phyloP scores from a whole-genome alignment of 23 tunicate species.

The Halocynthia roretzi region DNA sequence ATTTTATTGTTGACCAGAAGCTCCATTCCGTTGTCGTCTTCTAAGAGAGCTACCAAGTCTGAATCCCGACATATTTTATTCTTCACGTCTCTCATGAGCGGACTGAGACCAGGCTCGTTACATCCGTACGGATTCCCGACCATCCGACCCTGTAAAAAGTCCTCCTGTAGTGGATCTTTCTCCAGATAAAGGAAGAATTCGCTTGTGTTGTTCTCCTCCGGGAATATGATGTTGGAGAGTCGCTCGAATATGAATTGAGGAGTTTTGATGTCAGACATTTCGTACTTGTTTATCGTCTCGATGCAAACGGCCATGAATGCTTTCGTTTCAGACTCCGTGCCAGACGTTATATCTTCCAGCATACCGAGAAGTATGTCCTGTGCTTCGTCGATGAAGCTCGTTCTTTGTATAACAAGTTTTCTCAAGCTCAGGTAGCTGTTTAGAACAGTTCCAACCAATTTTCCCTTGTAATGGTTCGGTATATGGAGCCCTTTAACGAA shows the following conservation, averaged over 20 bases:
- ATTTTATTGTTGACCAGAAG: constrained; percentile 92
- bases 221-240: constrained; percentile 84
- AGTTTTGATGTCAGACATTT: constrained; percentile 61
- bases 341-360: constrained; percentile 83
- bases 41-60: constrained; percentile 91
- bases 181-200: constrained; percentile 92
- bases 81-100: constrained; percentile 93
- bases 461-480: constrained; percentile 70
- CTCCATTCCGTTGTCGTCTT: constrained; percentile 99
- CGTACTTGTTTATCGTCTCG: constrained; percentile 88
- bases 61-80: constrained; percentile 97
- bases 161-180: constrained; percentile 97
- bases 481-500: constrained; percentile 62
- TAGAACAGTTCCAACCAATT: constrained; percentile 67
- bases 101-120: constrained; percentile 80
- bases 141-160: constrained; percentile 95
- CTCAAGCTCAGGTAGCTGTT: constrained; percentile 87
- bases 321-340: constrained; percentile 71
- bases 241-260: constrained; percentile 98
- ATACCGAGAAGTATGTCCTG: constrained; percentile 82
- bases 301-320: constrained; percentile 92
- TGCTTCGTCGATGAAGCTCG: constrained; percentile 89
- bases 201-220: constrained; percentile 86
- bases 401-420: constrained; percentile 80
- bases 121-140: constrained; percentile 93